Conservation (phyloP, 1,140 invertebrate genomes). For the Diorhabda elongata region DNA sequence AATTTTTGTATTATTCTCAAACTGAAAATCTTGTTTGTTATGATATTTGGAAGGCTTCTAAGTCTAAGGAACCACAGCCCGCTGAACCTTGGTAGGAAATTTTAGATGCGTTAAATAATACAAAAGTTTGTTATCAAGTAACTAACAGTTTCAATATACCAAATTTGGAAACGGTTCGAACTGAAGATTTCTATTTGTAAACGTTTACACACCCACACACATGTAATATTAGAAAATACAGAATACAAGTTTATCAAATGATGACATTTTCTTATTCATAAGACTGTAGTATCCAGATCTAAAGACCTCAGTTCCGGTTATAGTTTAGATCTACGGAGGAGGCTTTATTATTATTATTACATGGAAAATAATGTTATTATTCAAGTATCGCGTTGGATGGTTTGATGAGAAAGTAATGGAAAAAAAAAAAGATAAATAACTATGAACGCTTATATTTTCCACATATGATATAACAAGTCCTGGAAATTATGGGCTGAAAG, state of each 20-base stretch:
- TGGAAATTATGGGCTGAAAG: slow-evolving; percentile 22
- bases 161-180: slow-evolving; percentile 18
- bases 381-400: slow-evolving; percentile 22
- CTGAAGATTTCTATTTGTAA: slow-evolving; percentile 27
- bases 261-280: not conserved
- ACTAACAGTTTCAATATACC: not conserved
- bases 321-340: slow-evolving; percentile 25
- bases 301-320: slow-evolving; percentile 19
- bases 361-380: slow-evolving; percentile 21
- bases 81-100: slow-evolving; percentile 28
- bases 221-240: slow-evolving; percentile 10
- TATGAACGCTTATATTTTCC: not conserved
- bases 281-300: slow-evolving; percentile 14
- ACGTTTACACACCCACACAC: slow-evolving; percentile 26
- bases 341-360: slow-evolving; percentile 22
- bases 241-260: not conserved
- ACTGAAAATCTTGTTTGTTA: too few species aligned
- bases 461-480: slow-evolving; percentile 18
- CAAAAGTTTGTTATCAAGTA: slow-evolving; percentile 26
- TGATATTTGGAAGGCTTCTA: too few species aligned
- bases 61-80: slow-evolving; percentile 20
- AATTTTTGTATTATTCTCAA: too few species aligned
- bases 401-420: slow-evolving; percentile 20
- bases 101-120: slow-evolving; percentile 26
- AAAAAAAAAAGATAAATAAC: not conserved